Percentiles rank a stretch among this genome's conserved stretches.
Evolutionary conservation across 2,888 invertebrate genomes (phyloP).

Genomic region (Heteropelma amictum): DNA sequence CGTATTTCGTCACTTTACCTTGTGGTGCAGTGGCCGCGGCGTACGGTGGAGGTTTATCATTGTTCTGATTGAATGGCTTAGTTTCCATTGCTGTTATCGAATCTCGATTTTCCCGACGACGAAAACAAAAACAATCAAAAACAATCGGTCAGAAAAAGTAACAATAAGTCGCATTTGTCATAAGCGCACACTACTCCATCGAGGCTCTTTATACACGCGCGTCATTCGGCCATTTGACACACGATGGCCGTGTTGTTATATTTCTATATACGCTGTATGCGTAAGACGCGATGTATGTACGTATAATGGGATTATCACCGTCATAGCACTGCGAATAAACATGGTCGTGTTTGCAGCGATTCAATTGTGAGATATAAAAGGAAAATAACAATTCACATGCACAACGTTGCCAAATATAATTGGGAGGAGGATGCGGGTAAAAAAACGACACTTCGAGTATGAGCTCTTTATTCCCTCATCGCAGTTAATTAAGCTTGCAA

Average conservation of each 20-base stretch:
- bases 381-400: no score
- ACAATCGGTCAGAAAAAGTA: no score
- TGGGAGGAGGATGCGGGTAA: no score
- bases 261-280: no score
- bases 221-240: constrained; percentile 40
- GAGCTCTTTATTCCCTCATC: no score
- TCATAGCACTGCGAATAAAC: no score
- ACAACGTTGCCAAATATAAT: no score
- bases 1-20: constrained; percentile 54
- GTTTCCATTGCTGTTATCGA: constrained; percentile 63
- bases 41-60: constrained; percentile 67
- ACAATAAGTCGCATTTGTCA: background rate
- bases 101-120: background rate
- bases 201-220: background rate
- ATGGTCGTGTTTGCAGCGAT: no score
- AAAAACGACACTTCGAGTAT: no score
- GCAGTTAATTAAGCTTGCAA: no score
- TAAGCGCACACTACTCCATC: background rate
- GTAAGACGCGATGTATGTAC: background rate
- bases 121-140: constrained; percentile 1
- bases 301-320: constrained; percentile 11
- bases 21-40: constrained; percentile 60
- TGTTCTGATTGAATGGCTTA: constrained; percentile 59
- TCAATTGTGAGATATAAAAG: background rate
- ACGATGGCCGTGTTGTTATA: constrained; percentile 35